phyloP scores from a whole-genome alignment of 2,888 invertebrate species.

The Philaethria dido region DNA sequence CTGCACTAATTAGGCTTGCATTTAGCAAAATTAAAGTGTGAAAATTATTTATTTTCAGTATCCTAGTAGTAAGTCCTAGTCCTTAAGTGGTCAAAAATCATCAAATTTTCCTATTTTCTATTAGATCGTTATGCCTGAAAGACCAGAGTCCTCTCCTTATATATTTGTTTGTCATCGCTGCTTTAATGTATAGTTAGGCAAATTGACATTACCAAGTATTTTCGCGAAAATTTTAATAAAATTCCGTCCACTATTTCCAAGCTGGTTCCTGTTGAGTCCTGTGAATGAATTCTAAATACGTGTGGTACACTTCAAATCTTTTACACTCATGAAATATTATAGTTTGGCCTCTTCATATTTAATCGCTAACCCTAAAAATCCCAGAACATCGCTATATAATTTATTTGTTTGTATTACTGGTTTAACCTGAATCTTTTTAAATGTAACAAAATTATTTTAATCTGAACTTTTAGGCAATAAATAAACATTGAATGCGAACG shows the following conservation, averaged over 20 bases:
- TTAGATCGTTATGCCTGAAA: constrained; percentile 11
- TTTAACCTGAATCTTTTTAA: not conserved
- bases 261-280: constrained; percentile 18
- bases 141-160: constrained; percentile 19
- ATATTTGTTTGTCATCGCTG: not conserved
- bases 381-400: not conserved
- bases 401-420: not conserved
- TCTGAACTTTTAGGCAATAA: constrained; percentile 26
- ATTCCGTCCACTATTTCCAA: constrained; percentile 37
- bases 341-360: not conserved
- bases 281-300: not conserved
- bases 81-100: not conserved
- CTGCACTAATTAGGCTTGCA: not conserved
- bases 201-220: constrained; percentile 7
- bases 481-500: constrained; percentile 1
- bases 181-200: not conserved
- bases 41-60: not conserved
- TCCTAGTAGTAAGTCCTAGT: too few species aligned
- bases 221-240: constrained; percentile 14
- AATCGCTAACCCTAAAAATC: not conserved
- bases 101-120: constrained; percentile 13
- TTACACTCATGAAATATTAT: not conserved
- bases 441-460: not conserved
- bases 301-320: not conserved
- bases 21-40: not conserved